These are phyloP conservation scores for Sebastolobus altivelis DNA, from an alignment of 2,797 vertebrate genomes.

Conservation along the genomic window DNA sequence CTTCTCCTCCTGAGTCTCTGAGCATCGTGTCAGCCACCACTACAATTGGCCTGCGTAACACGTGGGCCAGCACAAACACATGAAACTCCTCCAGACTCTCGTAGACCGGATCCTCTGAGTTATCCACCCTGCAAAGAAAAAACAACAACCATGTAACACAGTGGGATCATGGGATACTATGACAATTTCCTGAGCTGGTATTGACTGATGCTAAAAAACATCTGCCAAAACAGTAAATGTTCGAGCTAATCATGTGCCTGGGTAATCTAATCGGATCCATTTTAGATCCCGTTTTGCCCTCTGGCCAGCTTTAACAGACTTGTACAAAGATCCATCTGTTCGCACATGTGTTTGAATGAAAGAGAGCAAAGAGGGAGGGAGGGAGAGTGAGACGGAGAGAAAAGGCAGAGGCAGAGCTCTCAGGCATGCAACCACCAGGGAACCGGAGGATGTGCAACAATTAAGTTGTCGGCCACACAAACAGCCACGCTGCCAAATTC, in stretches of 20 bases:
- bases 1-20: constrained; percentile 96
- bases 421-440: constrained; percentile 67
- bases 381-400: constrained; percentile 16
- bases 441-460: constrained; percentile 74
- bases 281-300: constrained; percentile 33
- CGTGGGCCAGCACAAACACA: constrained; percentile 96
- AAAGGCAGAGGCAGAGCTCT: constrained; percentile 58
- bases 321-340: constrained; percentile 36
- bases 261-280: constrained; percentile 29
- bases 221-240: constrained; percentile 22
- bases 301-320: constrained; percentile 20
- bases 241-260: constrained; percentile 11
- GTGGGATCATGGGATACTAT: constrained; percentile 20
- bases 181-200: constrained; percentile 35
- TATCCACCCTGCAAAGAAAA: constrained; percentile 89
- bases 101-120: constrained; percentile 96
- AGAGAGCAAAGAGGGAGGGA: constrained; percentile 5
- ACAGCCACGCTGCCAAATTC: constrained; percentile 69
- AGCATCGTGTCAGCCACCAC: constrained; percentile 99
- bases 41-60: constrained; percentile 93
- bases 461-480: constrained; percentile 77
- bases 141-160: constrained; percentile 11
- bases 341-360: constrained; percentile 32
- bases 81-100: constrained; percentile 99
- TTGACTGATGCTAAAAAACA: background rate